phyloP scores from a whole-genome alignment of 2,888 invertebrate genomes.

The Aleiodes testaceus region DNA sequence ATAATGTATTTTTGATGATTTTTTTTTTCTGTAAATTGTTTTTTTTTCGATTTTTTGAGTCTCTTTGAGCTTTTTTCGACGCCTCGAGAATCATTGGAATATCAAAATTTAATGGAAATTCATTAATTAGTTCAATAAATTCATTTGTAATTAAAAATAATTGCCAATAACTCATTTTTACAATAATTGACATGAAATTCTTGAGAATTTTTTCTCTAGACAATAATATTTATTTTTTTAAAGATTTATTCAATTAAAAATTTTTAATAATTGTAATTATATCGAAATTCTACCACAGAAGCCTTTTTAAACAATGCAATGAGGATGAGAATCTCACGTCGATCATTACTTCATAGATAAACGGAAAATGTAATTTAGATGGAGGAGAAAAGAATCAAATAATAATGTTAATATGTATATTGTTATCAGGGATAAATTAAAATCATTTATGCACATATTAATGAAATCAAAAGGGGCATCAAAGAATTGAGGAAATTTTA shows the following conservation, averaged over 20 bases:
- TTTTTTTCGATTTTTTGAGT: not conserved
- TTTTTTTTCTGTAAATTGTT: slow-evolving; percentile 24
- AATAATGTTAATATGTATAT: slow-evolving; percentile 27
- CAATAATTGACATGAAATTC: slow-evolving; percentile 6
- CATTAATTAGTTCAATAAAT: too few species aligned
- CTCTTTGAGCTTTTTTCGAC: slow-evolving; percentile 25
- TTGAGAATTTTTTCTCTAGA: not conserved
- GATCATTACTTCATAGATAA: too few species aligned
- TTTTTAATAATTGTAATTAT: too few species aligned
- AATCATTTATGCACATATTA: slow-evolving; percentile 19
- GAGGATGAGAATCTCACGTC: too few species aligned
- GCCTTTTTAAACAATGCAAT: too few species aligned
- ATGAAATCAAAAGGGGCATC: not conserved
- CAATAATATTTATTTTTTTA: too few species aligned
- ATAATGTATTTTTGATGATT: slow-evolving; percentile 13
- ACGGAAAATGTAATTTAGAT: not conserved
- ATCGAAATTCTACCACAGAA: too few species aligned
- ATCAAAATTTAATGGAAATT: slow-evolving; percentile 1
- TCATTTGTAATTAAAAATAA: too few species aligned
- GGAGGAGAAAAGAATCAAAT: not conserved
- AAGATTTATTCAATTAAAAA: too few species aligned
- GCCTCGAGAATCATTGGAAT: not conserved
- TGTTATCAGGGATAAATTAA: slow-evolving; percentile 13
- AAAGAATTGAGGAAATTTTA: not conserved
- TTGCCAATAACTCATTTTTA: not conserved